phyloP scores from a whole-genome alignment of 2,888 invertebrate genomes.

The Lepidonotus clava region DNA sequence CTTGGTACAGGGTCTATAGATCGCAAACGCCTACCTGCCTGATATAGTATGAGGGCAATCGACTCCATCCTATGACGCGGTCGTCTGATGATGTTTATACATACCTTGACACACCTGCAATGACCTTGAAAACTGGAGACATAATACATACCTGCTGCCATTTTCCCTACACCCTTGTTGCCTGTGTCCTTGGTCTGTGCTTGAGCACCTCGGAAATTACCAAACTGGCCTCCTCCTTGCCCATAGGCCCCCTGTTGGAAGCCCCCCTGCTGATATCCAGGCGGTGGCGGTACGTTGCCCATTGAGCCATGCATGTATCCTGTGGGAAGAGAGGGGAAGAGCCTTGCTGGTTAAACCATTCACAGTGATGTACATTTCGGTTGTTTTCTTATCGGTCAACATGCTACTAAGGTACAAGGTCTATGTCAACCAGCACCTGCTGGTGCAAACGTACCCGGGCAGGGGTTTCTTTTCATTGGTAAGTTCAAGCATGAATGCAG shows the following conservation, averaged over 20 bases:
- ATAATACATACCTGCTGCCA: conserved; percentile 50
- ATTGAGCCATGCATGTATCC: conserved; percentile 51
- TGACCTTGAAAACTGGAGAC: not conserved
- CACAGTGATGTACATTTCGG: not conserved
- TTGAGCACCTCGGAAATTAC: conserved; percentile 52
- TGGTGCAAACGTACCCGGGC: conserved; percentile 2
- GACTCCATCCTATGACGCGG: too few relatives aligned
- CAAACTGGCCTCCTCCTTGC: conserved; percentile 48
- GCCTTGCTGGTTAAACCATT: not conserved
- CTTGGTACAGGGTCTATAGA: too few relatives aligned
- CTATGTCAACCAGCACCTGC: not conserved
- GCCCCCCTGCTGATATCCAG: conserved; percentile 50
- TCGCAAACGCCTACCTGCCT: too few relatives aligned
- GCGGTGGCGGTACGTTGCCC: conserved; percentile 47
- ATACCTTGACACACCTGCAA: not conserved
- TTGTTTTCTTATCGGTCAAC: too few relatives aligned
- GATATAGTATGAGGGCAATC: too few relatives aligned
- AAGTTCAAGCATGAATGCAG: not conserved
- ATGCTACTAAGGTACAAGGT: too few relatives aligned
- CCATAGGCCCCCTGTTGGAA: conserved; percentile 51
- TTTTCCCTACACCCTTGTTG: conserved; percentile 54
- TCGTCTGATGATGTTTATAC: too few relatives aligned
- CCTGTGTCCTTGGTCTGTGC: conserved; percentile 20
- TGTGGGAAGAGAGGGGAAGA: conserved; percentile 48
- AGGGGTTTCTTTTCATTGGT: not conserved